Evolutionary conservation across 2,113 vertebrate species (phyloP).

Genomic region (Tetrao urogallus): DNA sequence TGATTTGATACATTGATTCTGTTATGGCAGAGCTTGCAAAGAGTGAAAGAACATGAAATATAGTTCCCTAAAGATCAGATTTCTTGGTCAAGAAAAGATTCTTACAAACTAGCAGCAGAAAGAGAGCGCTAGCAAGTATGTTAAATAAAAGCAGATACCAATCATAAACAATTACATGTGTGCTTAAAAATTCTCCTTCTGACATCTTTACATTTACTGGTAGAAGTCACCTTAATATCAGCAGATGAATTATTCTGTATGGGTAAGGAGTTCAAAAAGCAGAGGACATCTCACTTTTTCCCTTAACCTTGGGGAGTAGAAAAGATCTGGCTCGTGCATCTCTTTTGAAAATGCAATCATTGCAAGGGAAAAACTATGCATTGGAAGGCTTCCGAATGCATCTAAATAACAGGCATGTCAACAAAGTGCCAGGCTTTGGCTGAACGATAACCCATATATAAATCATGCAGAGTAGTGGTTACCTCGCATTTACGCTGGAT

Average conservation of each 20-base stretch:
- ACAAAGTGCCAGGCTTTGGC: constrained; percentile 53
- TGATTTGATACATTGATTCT: constrained; percentile 71
- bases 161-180: constrained; percentile 75
- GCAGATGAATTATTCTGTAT: constrained; percentile 80
- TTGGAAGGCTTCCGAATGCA: constrained; percentile 69
- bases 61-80: constrained; percentile 51
- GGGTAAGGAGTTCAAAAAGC: constrained; percentile 69
- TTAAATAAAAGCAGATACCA: constrained; percentile 77
- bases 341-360: constrained; percentile 58
- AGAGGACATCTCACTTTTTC: constrained; percentile 78
- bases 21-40: constrained; percentile 60
- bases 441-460: constrained; percentile 49
- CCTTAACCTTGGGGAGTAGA: constrained; percentile 80
- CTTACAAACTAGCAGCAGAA: constrained; percentile 37
- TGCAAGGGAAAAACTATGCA: constrained; percentile 55
- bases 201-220: constrained; percentile 69
- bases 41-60: constrained; percentile 64
- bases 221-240: constrained; percentile 77
- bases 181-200: constrained; percentile 70
- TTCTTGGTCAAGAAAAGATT: constrained; percentile 28
- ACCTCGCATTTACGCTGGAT: neutral
- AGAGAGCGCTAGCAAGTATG: constrained; percentile 59
- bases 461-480: constrained; percentile 57
- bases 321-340: constrained; percentile 76
- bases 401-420: constrained; percentile 77